phyloP scores from a whole-genome alignment of 1,140 invertebrate species.

The Tachypleus tridentatus region DNA sequence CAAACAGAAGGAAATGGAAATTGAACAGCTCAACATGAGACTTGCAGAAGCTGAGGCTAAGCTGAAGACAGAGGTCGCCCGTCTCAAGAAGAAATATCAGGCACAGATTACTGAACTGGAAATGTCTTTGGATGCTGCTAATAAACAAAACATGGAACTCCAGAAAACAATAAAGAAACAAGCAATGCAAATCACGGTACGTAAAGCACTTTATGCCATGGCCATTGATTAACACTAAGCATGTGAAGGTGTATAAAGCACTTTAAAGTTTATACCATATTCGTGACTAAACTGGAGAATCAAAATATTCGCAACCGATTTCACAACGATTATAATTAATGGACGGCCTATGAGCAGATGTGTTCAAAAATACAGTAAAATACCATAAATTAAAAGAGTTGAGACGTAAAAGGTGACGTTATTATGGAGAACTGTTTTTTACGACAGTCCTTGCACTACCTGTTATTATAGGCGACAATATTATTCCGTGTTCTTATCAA shows the following conservation, averaged over 20 bases:
- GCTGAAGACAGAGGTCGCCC: conserved; percentile 85
- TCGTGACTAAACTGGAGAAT: not conserved
- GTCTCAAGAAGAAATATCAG: conserved; percentile 98
- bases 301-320: not conserved
- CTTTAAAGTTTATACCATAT: too few species aligned
- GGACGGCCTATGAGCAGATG: too few species aligned
- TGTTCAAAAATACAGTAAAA: too few species aligned
- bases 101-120: conserved; percentile 94
- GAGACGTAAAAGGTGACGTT: too few species aligned
- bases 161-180: conserved; percentile 97
- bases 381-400: too few species aligned
- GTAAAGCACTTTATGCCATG: too few species aligned
- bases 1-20: conserved; percentile 95
- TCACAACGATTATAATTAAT: not conserved
- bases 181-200: conserved; percentile 60
- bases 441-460: too few species aligned
- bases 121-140: conserved; percentile 85
- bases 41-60: conserved; percentile 90
- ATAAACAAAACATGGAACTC: conserved; percentile 92
- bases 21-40: conserved; percentile 86
- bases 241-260: too few species aligned
- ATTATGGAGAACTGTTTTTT: too few species aligned
- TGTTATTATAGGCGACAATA: too few species aligned
- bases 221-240: too few species aligned
- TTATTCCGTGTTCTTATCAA: too few species aligned